Base-by-base conservation (phyloP, 2,797 vertebrate genomes). In the Pelobates cultripes region DNA sequence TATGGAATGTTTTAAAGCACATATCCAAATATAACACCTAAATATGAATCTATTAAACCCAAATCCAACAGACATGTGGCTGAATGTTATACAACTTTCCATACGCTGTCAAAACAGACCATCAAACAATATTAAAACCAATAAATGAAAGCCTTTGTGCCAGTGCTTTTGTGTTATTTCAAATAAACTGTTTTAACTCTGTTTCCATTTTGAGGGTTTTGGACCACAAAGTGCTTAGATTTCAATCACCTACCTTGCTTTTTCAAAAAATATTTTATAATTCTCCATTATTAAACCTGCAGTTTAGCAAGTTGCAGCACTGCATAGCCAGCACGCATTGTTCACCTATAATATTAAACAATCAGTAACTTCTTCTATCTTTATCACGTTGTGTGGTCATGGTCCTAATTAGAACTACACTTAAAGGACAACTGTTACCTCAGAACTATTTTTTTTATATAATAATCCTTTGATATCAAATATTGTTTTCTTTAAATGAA, bases 41-140 rank as follows among this genome's bases (percentile, higher is more conserved):
- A 12, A 64, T 64, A 64, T 40, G 14, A 28, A 28, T 28, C 10
- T 40, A 14, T 13, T 2, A 40, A 64, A 40, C 7, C n/a, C 61
- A 64, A 64, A n/a, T 64, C 61, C 28, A 3, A 64, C 61, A 64
- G 61, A 17, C 3, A 10, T 64, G 28, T 10, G 17, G 61, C 61
- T 64, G 17, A 7, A 40, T 7, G 5, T 3, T 64, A 40, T 3
- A 64, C 61, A 64, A 40, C 10, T 64, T 64, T 40, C 61, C 61
- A 40, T 64, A 40, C n/a, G 7, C n/a, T 64, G 61, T 64, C 61
- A 64, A 51, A 64, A 64, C 61, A 64, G 28, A 6, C 61, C 12
- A 14, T 64, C 61, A 64, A 64, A 64, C 14, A 64, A 28, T 40
- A 64, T 64, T 64, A 64, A 64, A 64, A 64, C 61, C n/a, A 64